A percentile compares a stretch with the other conserved stretches of the same genome.
Evolutionary conservation across 2,113 vertebrate species (phyloP).

Genomic region (Hippocampus barbouri): DNA sequence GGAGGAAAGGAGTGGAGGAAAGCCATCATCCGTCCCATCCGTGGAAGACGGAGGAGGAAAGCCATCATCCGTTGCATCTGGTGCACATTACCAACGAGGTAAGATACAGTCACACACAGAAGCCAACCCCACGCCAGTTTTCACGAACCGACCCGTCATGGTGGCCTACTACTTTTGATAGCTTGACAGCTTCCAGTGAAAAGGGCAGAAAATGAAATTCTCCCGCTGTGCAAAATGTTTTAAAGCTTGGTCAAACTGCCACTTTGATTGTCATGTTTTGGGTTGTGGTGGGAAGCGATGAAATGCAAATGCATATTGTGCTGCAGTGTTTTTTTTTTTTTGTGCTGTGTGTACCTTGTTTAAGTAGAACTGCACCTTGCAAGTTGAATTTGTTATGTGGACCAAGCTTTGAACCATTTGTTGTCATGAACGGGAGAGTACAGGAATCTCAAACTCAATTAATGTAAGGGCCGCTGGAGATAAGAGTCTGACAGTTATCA

Average conservation of each 20-base stretch:
- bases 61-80: constrained; percentile 56
- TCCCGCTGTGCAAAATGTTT: background rate
- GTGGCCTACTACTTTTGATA: constrained; percentile 18
- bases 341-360: no score
- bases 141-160: constrained; percentile 20
- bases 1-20: constrained; percentile 44
- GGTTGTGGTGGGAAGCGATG: background rate
- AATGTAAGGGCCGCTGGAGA: no score
- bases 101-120: constrained; percentile 46
- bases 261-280: background rate
- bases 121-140: constrained; percentile 15
- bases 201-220: background rate
- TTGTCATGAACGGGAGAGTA: no score
- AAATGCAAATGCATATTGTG: background rate
- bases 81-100: constrained; percentile 49
- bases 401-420: no score
- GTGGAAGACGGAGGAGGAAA: constrained; percentile 16
- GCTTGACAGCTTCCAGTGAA: constrained; percentile 29
- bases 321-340: no score
- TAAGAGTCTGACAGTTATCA: no score
- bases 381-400: no score
- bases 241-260: background rate
- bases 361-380: no score
- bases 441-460: no score
- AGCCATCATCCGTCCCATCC: constrained; percentile 49